Conservation (phyloP, 2,888 invertebrate genomes). For the Lepidocyrtinus sp. region DNA sequence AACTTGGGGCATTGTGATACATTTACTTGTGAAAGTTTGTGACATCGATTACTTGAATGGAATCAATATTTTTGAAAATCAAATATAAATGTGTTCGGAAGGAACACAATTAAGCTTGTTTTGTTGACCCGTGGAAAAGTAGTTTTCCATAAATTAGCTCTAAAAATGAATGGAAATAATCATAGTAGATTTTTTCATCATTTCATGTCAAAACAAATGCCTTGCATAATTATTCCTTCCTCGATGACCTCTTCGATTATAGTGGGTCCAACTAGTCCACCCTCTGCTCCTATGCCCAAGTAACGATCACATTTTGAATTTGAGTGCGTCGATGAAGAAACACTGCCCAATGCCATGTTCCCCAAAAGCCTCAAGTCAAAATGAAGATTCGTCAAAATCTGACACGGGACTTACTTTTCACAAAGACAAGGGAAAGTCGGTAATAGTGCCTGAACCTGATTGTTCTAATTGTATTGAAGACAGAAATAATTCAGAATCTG, state of each 20-base stretch:
- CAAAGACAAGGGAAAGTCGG: not conserved
- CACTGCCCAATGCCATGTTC: conserved; percentile 32
- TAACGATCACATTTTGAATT: conserved; percentile 40
- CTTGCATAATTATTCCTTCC: conserved; percentile 63
- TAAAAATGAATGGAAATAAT: conserved; percentile 33
- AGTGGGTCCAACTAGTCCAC: conserved; percentile 17
- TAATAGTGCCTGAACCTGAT: not conserved
- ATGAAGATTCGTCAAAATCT: conserved; percentile 10
- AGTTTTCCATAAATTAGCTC: too few relatives aligned
- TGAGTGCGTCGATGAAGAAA: conserved; percentile 39
- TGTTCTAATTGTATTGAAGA: not conserved
- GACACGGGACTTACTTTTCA: not conserved
- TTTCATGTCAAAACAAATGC: conserved; percentile 62
- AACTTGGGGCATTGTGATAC: conserved; percentile 12
- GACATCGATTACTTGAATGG: too few relatives aligned
- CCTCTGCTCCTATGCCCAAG: not conserved
- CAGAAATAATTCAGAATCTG: not conserved
- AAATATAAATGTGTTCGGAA: too few relatives aligned
- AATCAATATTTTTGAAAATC: too few relatives aligned
- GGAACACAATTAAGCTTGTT: too few relatives aligned
- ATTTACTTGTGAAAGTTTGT: too few relatives aligned
- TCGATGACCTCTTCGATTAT: conserved; percentile 16
- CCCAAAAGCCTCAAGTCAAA: conserved; percentile 4
- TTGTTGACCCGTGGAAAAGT: too few relatives aligned
- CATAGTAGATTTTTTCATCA: conserved; percentile 40